Evolutionary conservation across 2,888 invertebrate genomes (phyloP).

Genomic region (Chymomyza amoena): DNA sequence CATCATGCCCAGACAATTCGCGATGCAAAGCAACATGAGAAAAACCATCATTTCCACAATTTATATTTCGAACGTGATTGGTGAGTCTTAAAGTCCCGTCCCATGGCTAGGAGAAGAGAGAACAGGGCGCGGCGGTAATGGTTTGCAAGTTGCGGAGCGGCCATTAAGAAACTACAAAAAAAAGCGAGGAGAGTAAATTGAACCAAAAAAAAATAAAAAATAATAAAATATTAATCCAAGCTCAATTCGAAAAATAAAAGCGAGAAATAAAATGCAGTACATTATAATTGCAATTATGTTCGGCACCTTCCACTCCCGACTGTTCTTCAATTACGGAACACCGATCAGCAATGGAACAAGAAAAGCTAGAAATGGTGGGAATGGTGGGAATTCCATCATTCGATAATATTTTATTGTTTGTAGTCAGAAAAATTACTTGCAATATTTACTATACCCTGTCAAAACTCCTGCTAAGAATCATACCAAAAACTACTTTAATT

Average conservation of each 20-base stretch:
- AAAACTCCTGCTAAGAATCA: too few relatives aligned
- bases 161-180: constrained; percentile 72
- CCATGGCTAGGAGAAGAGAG: not conserved
- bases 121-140: not conserved
- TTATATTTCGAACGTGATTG: constrained; percentile 79
- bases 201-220: constrained; percentile 37
- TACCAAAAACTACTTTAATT: too few relatives aligned
- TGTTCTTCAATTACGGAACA: not conserved
- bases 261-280: constrained; percentile 75
- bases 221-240: constrained; percentile 21
- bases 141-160: constrained; percentile 41
- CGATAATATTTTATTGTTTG: not conserved
- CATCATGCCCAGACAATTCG: not conserved
- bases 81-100: constrained; percentile 46
- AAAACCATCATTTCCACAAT: constrained; percentile 79
- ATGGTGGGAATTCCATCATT: too few relatives aligned
- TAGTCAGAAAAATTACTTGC: too few relatives aligned
- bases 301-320: constrained; percentile 14
- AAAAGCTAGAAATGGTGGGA: not conserved
- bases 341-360: not conserved
- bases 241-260: constrained; percentile 59
- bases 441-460: too few relatives aligned
- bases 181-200: constrained; percentile 70
- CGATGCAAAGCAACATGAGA: constrained; percentile 27
- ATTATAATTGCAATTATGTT: constrained; percentile 75